A percentile compares a stretch with the other conserved stretches of the same genome.
These are phyloP conservation scores for Lamellibrachia satsuma DNA, from an alignment of 2,888 invertebrate genomes.

Conservation along the genomic window DNA sequence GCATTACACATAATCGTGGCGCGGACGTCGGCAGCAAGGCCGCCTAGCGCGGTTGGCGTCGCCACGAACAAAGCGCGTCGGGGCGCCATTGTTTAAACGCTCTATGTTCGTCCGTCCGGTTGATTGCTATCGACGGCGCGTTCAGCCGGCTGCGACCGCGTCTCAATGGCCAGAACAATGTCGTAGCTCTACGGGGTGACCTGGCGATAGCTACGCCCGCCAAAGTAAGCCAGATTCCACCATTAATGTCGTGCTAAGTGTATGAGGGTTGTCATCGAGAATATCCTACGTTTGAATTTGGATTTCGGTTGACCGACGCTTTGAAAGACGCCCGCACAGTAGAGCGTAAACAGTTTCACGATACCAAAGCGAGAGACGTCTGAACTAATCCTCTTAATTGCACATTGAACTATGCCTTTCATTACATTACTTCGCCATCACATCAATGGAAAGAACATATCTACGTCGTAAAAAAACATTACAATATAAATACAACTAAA, in stretches of 20 bases:
- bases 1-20: neutral
- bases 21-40: neutral
- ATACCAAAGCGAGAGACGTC: neutral
- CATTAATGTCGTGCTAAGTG: neutral
- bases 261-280: neutral
- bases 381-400: neutral
- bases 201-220: neutral
- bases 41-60: neutral
- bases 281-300: slow-evolving; percentile 2
- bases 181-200: neutral
- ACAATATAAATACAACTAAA: too few relatives aligned
- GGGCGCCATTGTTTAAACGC: neutral
- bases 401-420: neutral
- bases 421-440: neutral
- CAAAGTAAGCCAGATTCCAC: neutral
- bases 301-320: neutral
- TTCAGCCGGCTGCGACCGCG: neutral
- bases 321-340: neutral
- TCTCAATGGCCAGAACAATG: neutral
- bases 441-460: neutral
- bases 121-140: neutral
- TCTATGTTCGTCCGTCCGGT: neutral
- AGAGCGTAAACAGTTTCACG: neutral
- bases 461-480: too few relatives aligned
- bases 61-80: neutral